Percentiles rank a stretch among this genome's conserved stretches.
These are phyloP conservation scores for Brachymystax lenok DNA, from an alignment of 2,797 vertebrate genomes.

Conservation along the genomic window DNA sequence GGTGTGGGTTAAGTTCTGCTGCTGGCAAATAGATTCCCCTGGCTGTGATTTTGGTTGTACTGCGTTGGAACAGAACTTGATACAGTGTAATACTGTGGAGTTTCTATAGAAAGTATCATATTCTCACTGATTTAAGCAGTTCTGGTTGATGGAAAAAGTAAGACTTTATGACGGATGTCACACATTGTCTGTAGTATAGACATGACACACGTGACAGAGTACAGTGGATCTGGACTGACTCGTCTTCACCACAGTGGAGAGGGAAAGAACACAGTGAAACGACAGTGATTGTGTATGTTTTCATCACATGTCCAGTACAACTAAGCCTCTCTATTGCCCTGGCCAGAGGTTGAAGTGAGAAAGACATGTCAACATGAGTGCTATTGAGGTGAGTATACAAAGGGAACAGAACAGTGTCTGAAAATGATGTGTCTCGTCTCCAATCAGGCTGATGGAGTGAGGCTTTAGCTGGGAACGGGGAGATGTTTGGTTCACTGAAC, in stretches of 20 bases:
- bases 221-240: slow-evolving; percentile 72
- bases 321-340: slow-evolving; percentile 65
- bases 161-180: slow-evolving; percentile 37
- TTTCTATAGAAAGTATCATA: too few species aligned
- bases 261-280: slow-evolving; percentile 11
- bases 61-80: slow-evolving; percentile 63
- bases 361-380: slow-evolving; percentile 63
- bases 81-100: slow-evolving; percentile 38
- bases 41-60: slow-evolving; percentile 54
- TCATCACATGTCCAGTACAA: slow-evolving; percentile 64
- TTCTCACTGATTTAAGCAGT: slow-evolving; percentile 41
- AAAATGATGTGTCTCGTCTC: slow-evolving; percentile 54
- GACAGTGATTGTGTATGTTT: slow-evolving; percentile 63
- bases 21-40: slow-evolving; percentile 65
- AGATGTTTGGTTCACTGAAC: slow-evolving; percentile 32
- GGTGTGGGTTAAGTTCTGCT: slow-evolving; percentile 60
- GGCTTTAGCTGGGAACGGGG: slow-evolving; percentile 31
- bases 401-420: slow-evolving; percentile 44
- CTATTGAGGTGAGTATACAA: slow-evolving; percentile 62
- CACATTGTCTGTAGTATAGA: neutral
- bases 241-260: slow-evolving; percentile 67
- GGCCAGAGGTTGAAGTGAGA: slow-evolving; percentile 68
- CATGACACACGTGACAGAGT: neutral
- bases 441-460: slow-evolving; percentile 46
- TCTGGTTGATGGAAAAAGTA: slow-evolving; percentile 53